phyloP scores from a whole-genome alignment of 2,113 vertebrate species.

The Acrocephalus arundinaceus region DNA sequence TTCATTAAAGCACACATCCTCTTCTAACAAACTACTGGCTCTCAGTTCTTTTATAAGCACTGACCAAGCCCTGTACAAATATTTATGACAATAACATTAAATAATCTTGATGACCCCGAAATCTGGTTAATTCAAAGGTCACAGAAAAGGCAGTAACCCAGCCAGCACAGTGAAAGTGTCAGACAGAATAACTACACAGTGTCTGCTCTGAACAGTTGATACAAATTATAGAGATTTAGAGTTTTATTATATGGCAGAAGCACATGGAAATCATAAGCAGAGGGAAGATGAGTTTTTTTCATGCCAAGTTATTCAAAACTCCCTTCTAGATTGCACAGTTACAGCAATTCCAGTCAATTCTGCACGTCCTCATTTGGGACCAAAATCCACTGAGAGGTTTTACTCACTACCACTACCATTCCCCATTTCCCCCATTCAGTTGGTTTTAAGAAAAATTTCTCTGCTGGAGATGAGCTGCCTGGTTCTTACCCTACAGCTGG shows the following conservation, averaged over 20 bases:
- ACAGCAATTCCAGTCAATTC: not conserved
- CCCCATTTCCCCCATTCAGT: rapidly evolving
- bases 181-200: not conserved
- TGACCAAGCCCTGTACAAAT: conserved; percentile 36
- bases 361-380: not conserved
- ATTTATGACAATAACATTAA: conserved; percentile 61
- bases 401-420: not conserved
- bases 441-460: not conserved
- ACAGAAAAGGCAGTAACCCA: conserved; percentile 18
- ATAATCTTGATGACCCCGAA: conserved; percentile 50
- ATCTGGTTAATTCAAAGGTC: conserved; percentile 38
- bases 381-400: not conserved
- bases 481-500: not conserved
- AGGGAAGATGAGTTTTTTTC: not conserved
- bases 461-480: not conserved
- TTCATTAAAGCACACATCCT: conserved; percentile 50
- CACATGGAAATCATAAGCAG: not conserved
- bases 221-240: not conserved
- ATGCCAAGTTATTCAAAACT: not conserved
- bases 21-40: conserved; percentile 38
- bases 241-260: not conserved
- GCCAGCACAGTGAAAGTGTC: not conserved
- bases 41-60: conserved; percentile 39
- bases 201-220: not conserved
- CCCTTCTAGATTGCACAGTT: rapidly evolving